Evolutionary conservation across 2,888 invertebrate genomes (phyloP), one percentile per base, ranked within the genome.

Genomic region (Pemphredon lugubris): DNA sequence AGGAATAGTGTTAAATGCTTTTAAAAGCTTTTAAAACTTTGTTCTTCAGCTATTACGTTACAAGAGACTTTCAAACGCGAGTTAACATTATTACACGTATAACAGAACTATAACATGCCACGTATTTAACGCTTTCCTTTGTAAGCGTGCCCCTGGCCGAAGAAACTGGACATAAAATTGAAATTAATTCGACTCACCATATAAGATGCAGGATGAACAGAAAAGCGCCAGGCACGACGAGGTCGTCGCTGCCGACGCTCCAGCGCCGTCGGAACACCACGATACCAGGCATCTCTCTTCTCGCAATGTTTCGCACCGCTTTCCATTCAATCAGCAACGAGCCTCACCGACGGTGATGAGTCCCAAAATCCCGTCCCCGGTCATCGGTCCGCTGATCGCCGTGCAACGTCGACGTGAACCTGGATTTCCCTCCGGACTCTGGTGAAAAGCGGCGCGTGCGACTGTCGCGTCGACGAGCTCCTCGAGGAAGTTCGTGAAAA

Each of bases 171-270:
- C n/a, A 40, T 16, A 16, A 40, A 40, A 40, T 11, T 4, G 37
- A 13, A 7, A 11, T 14, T 14, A 39, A 51, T 40, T 59, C 42
- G 32, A 91, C 93, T 93, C 90, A 96, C 96, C 96, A 96, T 88
- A 95, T 92, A 68, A 94, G 90, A 90, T 96, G 96, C 80, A 96
- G 91, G 67, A 93, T 90, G 89, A 95, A 92, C 60, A 96, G 92
- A 88, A 96, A 94, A 75, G 93, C 93, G 61, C 95, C 96, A 32
- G 96, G 96, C 55, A 96, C 95, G 78, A 96, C 95, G 82, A 96
- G 92, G 91, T 96, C 96, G 91, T 96, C 96, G 76, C 96, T 96
- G 81, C 96, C 96, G 79, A 96, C 95, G 87, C 95, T 94, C 96
- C 96, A 96, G 82, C 96, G 93, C 84, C 96, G 92, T 85, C 94